Evolutionary conservation across 2,888 invertebrate genomes (phyloP).

Genomic region (Muschampia plurimacula): DNA sequence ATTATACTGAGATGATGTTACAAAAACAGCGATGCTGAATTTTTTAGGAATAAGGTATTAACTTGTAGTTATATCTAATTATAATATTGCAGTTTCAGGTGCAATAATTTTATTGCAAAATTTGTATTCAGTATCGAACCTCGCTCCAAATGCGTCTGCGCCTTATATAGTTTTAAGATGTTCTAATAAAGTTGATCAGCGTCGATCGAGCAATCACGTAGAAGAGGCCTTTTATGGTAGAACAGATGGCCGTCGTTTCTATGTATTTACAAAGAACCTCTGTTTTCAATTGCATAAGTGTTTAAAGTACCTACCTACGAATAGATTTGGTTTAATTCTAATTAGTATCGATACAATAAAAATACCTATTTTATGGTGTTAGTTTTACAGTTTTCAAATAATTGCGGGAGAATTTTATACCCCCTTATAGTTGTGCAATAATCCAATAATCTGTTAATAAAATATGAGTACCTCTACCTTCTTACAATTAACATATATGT

Average conservation of each 20-base stretch:
- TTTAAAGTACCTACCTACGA: background rate
- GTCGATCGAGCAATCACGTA: slow-evolving; percentile 14
- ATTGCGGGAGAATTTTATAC: no score
- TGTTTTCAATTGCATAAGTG: background rate
- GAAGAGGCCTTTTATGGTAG: slow-evolving; percentile 9
- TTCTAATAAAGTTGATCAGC: background rate
- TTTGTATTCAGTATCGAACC: slow-evolving; percentile 21
- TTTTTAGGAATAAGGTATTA: background rate
- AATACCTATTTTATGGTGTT: no score
- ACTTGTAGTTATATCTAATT: background rate
- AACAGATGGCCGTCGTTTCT: slow-evolving; percentile 11
- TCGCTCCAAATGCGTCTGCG: background rate
- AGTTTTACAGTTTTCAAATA: no score
- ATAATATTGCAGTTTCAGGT: background rate
- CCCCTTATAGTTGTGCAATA: no score
- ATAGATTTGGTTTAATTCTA: background rate
- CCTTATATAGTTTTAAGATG: slow-evolving; percentile 17
- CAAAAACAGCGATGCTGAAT: no score
- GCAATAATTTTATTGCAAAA: background rate
- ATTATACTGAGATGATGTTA: no score
- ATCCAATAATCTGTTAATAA: no score
- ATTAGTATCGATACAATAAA: no score
- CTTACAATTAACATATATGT: no score
- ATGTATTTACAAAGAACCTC: background rate
- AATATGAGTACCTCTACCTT: no score